Conservation (phyloP, 2,797 vertebrate genomes). For the Masticophis lateralis region DNA sequence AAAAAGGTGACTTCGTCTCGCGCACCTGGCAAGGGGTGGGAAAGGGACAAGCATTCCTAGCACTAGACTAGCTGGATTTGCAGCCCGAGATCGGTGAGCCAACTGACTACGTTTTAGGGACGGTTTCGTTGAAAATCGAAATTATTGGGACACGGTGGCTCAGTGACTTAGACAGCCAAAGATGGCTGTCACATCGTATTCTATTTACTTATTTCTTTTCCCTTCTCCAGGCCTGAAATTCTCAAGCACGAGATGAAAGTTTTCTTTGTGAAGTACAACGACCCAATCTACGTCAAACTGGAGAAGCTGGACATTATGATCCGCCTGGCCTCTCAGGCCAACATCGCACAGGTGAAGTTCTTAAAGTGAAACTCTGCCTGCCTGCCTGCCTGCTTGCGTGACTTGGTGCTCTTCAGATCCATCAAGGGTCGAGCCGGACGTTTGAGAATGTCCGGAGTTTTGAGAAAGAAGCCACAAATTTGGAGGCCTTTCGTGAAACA, state of each 20-base stretch:
- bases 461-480: not conserved
- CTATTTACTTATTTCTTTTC: not conserved
- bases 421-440: not conserved
- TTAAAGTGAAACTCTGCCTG: no score
- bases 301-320: slow-evolving; percentile 99
- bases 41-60: not conserved
- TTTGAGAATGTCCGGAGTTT: not conserved
- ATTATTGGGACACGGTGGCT: no score
- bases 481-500: no score
- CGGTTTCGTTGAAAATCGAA: no score
- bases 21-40: not conserved
- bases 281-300: slow-evolving; percentile 97
- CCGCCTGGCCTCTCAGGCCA: slow-evolving; percentile 95
- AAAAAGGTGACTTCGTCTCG: slow-evolving; percentile 79
- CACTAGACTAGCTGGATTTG: not conserved
- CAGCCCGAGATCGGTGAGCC: not conserved
- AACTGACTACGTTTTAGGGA: no score
- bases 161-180: no score
- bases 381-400: not conserved
- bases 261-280: slow-evolving; percentile 98
- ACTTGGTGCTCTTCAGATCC: not conserved
- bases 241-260: slow-evolving; percentile 99
- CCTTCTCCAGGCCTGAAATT: slow-evolving; percentile 84
- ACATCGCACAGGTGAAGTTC: slow-evolving; percentile 90
- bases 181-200: not conserved